These are phyloP conservation scores for Hemicentrotus pulcherrimus DNA, from an alignment of 35 echinoderm and acorn worm genomes.

Conservation along the genomic window DNA sequence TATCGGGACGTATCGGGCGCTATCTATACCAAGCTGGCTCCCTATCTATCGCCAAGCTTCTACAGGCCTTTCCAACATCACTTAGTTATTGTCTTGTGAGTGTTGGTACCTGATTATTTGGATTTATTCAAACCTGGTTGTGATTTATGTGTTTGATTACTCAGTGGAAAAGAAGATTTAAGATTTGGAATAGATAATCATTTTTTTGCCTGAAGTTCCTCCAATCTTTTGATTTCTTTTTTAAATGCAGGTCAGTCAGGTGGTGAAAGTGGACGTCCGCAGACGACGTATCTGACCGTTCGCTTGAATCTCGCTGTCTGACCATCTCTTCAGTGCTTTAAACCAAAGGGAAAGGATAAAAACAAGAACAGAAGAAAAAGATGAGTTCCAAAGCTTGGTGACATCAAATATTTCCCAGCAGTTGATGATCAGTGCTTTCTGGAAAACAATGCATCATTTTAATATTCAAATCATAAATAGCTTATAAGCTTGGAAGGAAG, in stretches of 20 bases:
- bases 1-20: neutral
- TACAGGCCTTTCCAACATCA: too few relatives aligned
- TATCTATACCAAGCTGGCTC: neutral
- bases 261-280: neutral
- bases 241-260: neutral
- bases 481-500: neutral
- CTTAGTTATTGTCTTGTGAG: neutral
- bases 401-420: neutral
- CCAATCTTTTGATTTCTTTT: neutral
- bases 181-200: neutral
- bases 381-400: neutral
- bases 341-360: neutral
- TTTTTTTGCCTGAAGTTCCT: neutral
- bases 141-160: slow-evolving; percentile 5
- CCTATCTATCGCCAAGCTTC: neutral
- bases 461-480: neutral
- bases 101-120: neutral
- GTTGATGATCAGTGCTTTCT: neutral
- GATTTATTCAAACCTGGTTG: neutral
- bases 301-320: too few relatives aligned
- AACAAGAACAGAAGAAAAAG: neutral
- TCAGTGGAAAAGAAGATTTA: neutral
- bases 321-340: neutral
- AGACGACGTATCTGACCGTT: too few relatives aligned
- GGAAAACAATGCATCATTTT: neutral